phyloP scores from a whole-genome alignment of 2,888 invertebrate species.

The Encarsia formosa region DNA sequence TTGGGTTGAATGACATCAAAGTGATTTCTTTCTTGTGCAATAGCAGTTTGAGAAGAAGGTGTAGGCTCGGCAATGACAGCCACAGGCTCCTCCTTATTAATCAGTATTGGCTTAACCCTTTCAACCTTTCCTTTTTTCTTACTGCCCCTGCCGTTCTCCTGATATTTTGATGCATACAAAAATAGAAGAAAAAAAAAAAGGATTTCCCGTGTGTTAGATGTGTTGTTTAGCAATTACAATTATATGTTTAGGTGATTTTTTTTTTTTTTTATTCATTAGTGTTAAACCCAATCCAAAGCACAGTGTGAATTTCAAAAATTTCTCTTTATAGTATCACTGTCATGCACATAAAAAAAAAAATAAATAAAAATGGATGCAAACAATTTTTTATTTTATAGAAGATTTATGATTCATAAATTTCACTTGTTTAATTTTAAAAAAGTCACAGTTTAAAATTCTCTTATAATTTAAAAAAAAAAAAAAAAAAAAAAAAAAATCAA shows the following conservation, averaged over 20 bases:
- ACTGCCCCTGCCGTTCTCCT: slow-evolving; percentile 53
- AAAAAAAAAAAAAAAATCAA: too few relatives aligned
- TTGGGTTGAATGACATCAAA: slow-evolving; percentile 78
- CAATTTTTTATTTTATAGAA: not conserved
- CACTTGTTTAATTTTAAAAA: not conserved
- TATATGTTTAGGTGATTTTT: slow-evolving; percentile 2
- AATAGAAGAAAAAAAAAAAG: too few relatives aligned
- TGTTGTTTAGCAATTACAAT: slow-evolving; percentile 7
- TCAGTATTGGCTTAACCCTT: slow-evolving; percentile 70
- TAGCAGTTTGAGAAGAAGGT: slow-evolving; percentile 50
- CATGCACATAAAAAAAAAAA: not conserved
- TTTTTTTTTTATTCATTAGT: not conserved
- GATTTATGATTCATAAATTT: slow-evolving; percentile 7
- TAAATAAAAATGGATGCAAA: slow-evolving; percentile 5
- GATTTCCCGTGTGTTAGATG: slow-evolving; percentile 43
- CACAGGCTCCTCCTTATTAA: slow-evolving; percentile 68
- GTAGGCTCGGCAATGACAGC: slow-evolving; percentile 43
- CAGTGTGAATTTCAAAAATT: not conserved
- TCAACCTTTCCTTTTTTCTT: slow-evolving; percentile 68
- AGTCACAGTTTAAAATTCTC: not conserved
- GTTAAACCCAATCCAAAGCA: slow-evolving; percentile 11
- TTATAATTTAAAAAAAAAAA: too few relatives aligned
- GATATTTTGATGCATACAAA: slow-evolving; percentile 25
- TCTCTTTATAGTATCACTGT: too few relatives aligned
- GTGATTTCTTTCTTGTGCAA: slow-evolving; percentile 57